Percentiles rank a stretch among this genome's conserved stretches.
These are phyloP conservation scores for Hemiprocne comata DNA, from an alignment of 2,113 vertebrate species.

Conservation along the genomic window DNA sequence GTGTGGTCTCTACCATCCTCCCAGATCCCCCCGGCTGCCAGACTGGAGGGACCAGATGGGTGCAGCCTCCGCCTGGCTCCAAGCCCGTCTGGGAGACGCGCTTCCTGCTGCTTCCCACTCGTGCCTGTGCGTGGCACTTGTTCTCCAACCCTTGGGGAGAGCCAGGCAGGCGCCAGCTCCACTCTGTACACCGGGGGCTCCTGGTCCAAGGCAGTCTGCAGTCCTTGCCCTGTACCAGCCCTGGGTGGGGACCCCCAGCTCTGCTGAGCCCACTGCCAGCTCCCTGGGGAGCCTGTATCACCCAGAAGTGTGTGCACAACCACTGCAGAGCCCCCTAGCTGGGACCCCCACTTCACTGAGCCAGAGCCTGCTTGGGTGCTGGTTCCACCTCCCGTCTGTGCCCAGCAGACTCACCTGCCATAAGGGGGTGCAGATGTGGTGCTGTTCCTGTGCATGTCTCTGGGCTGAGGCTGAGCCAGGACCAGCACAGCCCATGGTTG, in stretches of 20 bases:
- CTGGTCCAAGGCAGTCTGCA: neutral
- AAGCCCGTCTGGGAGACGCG: neutral
- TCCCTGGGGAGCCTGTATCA: too few relatives aligned
- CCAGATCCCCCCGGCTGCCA: neutral
- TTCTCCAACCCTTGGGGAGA: neutral
- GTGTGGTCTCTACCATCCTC: neutral
- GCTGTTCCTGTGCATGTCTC: rapidly evolving
- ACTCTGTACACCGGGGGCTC: rapidly evolving
- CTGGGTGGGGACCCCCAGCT: too few relatives aligned
- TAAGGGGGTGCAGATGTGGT: rapidly evolving
- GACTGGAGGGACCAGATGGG: conserved; percentile 10
- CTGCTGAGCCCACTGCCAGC: neutral
- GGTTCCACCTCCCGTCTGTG: neutral
- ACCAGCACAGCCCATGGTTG: rapidly evolving
- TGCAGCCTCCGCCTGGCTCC: neutral
- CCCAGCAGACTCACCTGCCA: neutral
- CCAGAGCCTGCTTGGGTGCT: too few relatives aligned
- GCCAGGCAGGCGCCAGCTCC: neutral
- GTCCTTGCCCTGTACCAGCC: neutral
- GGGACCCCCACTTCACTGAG: neutral
- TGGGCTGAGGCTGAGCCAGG: neutral
- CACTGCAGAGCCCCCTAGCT: neutral
- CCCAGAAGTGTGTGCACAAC: too few relatives aligned
- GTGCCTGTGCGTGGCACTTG: neutral
- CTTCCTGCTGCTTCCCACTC: conserved; percentile 39